phyloP scores from a whole-genome alignment of 2,888 invertebrate genomes.

The Schizotus pectinicornis region DNA sequence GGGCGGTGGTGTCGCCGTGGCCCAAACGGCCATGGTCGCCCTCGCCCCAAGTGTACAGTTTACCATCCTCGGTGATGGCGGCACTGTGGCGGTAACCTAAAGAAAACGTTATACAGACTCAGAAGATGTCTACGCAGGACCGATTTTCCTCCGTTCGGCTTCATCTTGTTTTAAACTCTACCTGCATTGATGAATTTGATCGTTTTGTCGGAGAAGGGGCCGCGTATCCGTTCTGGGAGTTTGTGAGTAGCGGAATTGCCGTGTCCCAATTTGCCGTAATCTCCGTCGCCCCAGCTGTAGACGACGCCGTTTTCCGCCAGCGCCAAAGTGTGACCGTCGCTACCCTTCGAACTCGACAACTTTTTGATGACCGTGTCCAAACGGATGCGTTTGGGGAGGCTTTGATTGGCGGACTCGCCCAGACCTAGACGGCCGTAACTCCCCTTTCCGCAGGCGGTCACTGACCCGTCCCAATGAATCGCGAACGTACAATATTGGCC shows the following conservation, averaged over 20 bases:
- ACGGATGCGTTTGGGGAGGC: constrained; percentile 62
- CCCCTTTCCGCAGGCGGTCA: constrained; percentile 68
- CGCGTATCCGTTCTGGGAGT: constrained; percentile 62
- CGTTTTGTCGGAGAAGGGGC: constrained; percentile 58
- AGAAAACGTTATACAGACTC: neutral
- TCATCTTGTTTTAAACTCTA: no score
- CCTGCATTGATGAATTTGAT: constrained; percentile 63
- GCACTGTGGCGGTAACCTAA: constrained; percentile 65
- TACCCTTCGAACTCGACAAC: constrained; percentile 65
- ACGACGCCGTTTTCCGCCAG: constrained; percentile 62
- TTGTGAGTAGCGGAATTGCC: constrained; percentile 62
- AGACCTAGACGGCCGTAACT: constrained; percentile 69
- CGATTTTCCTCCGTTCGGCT: no score
- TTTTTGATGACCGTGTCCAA: constrained; percentile 62
- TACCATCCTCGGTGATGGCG: constrained; percentile 63
- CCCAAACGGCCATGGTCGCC: constrained; percentile 65
- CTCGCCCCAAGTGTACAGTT: constrained; percentile 66
- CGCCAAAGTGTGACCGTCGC: constrained; percentile 65
- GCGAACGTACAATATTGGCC: constrained; percentile 71
- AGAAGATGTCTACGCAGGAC: no score
- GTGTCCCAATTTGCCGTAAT: constrained; percentile 65
- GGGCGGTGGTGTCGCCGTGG: constrained; percentile 66
- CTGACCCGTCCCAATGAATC: constrained; percentile 64
- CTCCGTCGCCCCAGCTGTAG: constrained; percentile 67
- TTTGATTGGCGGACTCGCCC: constrained; percentile 68